Base-by-base conservation (phyloP, 2,113 vertebrate species). In the Fregetta grallaria region DNA sequence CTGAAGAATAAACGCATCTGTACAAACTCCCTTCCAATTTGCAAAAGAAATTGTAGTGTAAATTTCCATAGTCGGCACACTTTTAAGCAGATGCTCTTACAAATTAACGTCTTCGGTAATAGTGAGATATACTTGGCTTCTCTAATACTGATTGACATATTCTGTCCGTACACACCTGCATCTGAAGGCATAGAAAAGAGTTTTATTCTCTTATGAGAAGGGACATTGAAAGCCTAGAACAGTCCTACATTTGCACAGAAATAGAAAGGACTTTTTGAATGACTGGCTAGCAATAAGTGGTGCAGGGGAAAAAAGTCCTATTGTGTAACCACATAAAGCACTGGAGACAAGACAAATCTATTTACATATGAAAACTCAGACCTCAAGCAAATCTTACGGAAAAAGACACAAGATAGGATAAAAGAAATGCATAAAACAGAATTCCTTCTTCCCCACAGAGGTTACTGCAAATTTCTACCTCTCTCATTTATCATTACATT, bases 261-360 rank as follows among this genome's bases (percentile, higher is more conserved):
- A 92, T 17, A 94, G 40, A 95, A 96, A 92, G 73, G 86, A 75
- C 88, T 94, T 95, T 71, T 36, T 95, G 95, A 94, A 85, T 82
- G 86, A 76, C 73, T 94, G 58, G 58, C 44, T 68, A 66, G 72
- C 59, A 56, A 9, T 72, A 93, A 95, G n/a, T 66, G 47, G 61
- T 2, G 1, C 23, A 17, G 56, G 27, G 45, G 50, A 78, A 83
- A 88, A 68, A 91, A n/a, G 66, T 80, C 73, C 59, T 75, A 49
- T 92, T 97, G 92, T 95, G 29, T 76, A 58, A 76, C 53, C 62
- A 88, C 73, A 93, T 82, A 95, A 95, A 94, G 91, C 80, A 70
- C 53, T 73, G 61, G 66, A 75, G 70, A 94, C 53, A 81, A 71
- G 90, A 79, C 89, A 91, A 87, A 91, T 52, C 73, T 75, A 92